phyloP scores from a whole-genome alignment of 2,113 vertebrate species.

The Ellobius talpinus region DNA sequence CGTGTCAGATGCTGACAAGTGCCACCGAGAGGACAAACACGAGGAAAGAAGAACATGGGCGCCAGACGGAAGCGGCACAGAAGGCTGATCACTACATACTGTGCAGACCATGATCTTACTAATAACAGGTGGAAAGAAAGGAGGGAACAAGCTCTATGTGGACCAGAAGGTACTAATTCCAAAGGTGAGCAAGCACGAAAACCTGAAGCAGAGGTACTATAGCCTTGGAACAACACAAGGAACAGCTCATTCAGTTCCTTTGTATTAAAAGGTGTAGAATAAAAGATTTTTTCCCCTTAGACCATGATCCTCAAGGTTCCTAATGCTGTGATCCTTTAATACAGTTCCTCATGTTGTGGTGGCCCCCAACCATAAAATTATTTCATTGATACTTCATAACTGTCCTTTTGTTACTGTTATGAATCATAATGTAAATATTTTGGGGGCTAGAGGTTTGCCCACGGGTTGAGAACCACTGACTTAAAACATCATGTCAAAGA shows the following conservation, averaged over 20 bases:
- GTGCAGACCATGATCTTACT: not conserved
- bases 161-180: not conserved
- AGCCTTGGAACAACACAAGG: not conserved
- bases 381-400: not conserved
- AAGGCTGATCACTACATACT: not conserved
- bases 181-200: not conserved
- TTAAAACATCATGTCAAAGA: not conserved
- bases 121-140: not conserved
- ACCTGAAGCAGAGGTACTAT: not conserved
- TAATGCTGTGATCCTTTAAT: not conserved
- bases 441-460: not conserved
- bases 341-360: not conserved
- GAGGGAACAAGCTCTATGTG: not conserved
- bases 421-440: not conserved
- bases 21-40: not conserved
- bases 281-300: not conserved
- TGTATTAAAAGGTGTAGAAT: not conserved
- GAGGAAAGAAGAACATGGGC: not conserved
- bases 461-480: not conserved
- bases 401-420: not conserved
- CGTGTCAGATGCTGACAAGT: not conserved
- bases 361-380: not conserved
- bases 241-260: not conserved
- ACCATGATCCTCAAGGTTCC: not conserved
- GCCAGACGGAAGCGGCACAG: not conserved